Base-by-base conservation (phyloP, 1,140 invertebrate genomes). In the Aphis gossypii region DNA sequence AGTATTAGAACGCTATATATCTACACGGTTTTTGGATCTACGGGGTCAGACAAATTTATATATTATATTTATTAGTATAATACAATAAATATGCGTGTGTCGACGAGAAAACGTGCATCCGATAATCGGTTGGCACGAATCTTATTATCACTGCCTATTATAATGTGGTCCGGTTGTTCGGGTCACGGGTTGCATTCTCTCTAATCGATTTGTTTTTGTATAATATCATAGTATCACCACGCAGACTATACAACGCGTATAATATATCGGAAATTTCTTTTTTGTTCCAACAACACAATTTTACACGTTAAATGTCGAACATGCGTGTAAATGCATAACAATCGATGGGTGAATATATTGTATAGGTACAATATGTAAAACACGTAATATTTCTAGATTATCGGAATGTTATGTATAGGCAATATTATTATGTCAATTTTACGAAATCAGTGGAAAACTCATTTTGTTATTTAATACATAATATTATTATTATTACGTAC, bases 111-210 rank as follows among this genome's bases (percentile, higher is more conserved):
- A 88, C 46, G 86, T 18, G n/a, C 30, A 51, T 88, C 86, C 20
- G 30, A 35, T 21, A 35, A 51, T 87, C 46, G 86, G 48, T 35
- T 48, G 30, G 41, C 41, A 30, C 41, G 25, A 46, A 82, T n/a
- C 25, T 87, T 48, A 86, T 46, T 86, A 46, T 60, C 56, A 87
- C 46, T 30, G 86, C 30, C 30, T 51, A n/a, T 23, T 35, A 11
- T 35, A 54, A 87, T n/a, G 30, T 21, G 44, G 44, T 87, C 30
- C 25, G 48, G 48, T 30, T 35, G 48, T 30, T 35, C 1, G 88
- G 51, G 88, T 89, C 51, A 89, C 88, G 88, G 88, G 48, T 54
- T 51, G 87, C 35, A 89, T 56, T 89, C 21, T 89, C 21, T 38
- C 8, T 56, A 89, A 89, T 89, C 51, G 88, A 89, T 89, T 54